Conservation (phyloP, 2,888 invertebrate genomes). For the Cosmia trapezina region DNA sequence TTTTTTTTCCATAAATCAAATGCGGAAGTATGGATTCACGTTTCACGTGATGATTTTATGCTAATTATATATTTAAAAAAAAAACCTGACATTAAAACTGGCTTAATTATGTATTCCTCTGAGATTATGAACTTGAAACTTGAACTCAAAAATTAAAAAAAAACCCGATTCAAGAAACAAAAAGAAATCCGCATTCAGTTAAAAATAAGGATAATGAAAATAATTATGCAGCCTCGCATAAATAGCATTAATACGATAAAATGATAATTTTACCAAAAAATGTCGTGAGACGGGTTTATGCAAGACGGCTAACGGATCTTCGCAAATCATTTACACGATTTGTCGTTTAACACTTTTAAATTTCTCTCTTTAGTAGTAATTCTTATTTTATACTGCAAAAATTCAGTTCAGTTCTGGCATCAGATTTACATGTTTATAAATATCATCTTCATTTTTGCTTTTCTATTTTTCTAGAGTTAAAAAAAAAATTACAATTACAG, state of each 20-base stretch:
- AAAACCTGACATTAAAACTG: not conserved
- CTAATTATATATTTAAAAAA: constrained; percentile 24
- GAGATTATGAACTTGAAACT: constrained; percentile 13
- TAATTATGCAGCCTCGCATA: constrained; percentile 24
- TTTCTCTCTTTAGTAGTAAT: constrained; percentile 16
- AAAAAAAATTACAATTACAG: too few relatives aligned
- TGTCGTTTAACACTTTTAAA: constrained; percentile 65
- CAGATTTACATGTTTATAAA: too few relatives aligned
- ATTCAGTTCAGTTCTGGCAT: not conserved
- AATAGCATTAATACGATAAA: constrained; percentile 14
- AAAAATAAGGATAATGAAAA: constrained; percentile 13
- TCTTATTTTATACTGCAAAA: not conserved
- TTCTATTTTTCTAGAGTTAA: not conserved
- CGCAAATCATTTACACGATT: constrained; percentile 61
- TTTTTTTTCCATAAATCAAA: not conserved
- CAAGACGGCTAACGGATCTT: constrained; percentile 60
- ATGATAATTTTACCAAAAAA: constrained; percentile 49
- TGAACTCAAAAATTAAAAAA: not conserved
- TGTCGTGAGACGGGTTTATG: constrained; percentile 52
- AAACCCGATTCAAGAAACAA: constrained; percentile 1
- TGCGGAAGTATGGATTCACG: constrained; percentile 17
- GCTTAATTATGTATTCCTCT: constrained; percentile 17
- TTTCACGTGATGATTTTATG: constrained; percentile 20
- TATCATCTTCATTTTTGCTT: not conserved
- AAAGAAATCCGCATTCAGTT: constrained; percentile 4